Conservation (phyloP, 2,888 invertebrate genomes). For the Thysanoteuthis rhombus region DNA sequence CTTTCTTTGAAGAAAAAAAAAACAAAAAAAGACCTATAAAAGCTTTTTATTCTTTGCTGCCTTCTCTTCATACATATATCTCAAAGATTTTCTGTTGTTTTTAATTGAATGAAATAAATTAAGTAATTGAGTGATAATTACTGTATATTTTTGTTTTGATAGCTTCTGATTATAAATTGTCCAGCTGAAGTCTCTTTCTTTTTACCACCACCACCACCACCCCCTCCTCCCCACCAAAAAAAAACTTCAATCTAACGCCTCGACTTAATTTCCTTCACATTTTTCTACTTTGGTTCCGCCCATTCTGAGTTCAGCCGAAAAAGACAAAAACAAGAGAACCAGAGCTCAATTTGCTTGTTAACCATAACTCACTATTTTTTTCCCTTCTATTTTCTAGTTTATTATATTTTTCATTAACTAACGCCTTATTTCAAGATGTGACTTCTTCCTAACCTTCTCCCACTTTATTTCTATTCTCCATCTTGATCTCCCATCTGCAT, state of each 20-base stretch:
- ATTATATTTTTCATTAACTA: too few species aligned
- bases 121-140: not conserved
- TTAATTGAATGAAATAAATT: not conserved
- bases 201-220: not conserved
- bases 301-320: not conserved
- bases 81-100: not conserved
- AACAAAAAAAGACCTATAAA: too few species aligned
- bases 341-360: not conserved
- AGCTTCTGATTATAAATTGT: not conserved
- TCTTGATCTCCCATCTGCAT: not conserved
- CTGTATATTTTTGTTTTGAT: not conserved
- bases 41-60: not conserved
- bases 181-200: constrained; percentile 14
- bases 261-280: not conserved
- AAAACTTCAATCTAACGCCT: not conserved
- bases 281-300: not conserved
- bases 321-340: not conserved
- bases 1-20: not conserved
- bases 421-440: too few species aligned
- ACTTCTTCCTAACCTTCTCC: not conserved
- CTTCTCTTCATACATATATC: not conserved
- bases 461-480: not conserved
- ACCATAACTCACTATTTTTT: not conserved
- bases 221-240: not conserved
- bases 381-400: not conserved